Evolutionary conservation across 2,113 vertebrate genomes (phyloP), one percentile per base, ranked within the genome.

Genomic region (Cnemophilus loriae): DNA sequence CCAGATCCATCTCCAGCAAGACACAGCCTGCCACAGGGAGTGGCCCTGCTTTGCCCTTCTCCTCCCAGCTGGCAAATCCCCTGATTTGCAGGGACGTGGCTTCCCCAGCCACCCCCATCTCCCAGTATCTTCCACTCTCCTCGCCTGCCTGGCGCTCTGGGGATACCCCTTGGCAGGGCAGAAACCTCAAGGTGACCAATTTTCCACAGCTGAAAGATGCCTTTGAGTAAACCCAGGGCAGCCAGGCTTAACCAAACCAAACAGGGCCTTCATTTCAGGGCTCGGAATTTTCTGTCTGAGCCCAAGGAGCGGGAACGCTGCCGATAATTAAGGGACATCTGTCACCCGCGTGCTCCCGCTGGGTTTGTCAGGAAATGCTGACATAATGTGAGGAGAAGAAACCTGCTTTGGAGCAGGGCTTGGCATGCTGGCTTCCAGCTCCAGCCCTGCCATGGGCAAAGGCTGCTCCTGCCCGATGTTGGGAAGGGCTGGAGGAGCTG

Each of bases 331-430:
- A 33, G 92, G 95, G 96, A 95, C 95, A 97, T 96, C 95, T 96
- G 95, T 95, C 96, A 91, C 93, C 84, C 47, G 7, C 4, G 15
- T 5, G 46, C 3, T 92, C 96, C 96, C 12, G 96, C 96, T 97
- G 95, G 42, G 85, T 35, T 46, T n/a, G 95, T 88, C 95, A 97
- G 96, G 95, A 96, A 96, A 88, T 49, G 92, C 95, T 96, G 95
- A 95, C 79, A 91, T 63, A 47, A 96, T 78, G 95, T 12, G 46
- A 92, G 35, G 63, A 37, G 71, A 32, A 77, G 90, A 93, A 93
- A 93, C 70, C 93, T 97, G 95, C 93, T 88, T 35, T 1, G 26
- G 91, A 84, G 83, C 90, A 73, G 1, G n/a, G 32, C 68, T 70
- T 80, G 81, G 84, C 69, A 5, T 1, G 46, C 80, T 74, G 95